These are phyloP conservation scores for Rotaria macrura DNA, from an alignment of 2,888 invertebrate genomes.

Conservation along the genomic window DNA sequence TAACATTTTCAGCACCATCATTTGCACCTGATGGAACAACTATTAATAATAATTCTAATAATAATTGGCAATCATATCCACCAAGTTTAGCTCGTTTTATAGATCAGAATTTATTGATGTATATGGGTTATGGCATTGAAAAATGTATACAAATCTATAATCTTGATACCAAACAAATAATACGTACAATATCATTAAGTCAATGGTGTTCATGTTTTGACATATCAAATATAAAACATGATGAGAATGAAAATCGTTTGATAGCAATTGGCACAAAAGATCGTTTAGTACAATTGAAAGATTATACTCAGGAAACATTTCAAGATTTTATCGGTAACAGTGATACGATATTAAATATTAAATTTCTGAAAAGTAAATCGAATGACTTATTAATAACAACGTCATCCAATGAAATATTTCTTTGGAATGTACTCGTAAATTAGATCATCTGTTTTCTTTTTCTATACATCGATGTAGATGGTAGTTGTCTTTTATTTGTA, in stretches of 20 bases:
- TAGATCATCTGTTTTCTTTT: too few species aligned
- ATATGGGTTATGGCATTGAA: conserved; percentile 24
- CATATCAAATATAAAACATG: too few species aligned
- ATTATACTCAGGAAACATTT: conserved; percentile 48
- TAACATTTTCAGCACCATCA: too few species aligned
- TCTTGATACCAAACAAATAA: too few species aligned
- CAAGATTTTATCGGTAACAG: conserved; percentile 48
- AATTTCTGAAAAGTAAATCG: conserved; percentile 43
- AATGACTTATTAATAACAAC: conserved; percentile 39
- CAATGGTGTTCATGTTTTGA: too few species aligned
- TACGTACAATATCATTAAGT: too few species aligned
- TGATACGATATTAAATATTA: conserved; percentile 41
- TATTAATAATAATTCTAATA: conserved; percentile 31
- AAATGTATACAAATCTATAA: conserved; percentile 28
- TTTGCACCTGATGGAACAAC: too few species aligned
- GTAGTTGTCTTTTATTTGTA: neutral
- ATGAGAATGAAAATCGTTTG: too few species aligned
- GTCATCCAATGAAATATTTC: conserved; percentile 42
- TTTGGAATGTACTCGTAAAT: too few species aligned
- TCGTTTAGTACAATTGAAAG: conserved; percentile 45
- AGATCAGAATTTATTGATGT: conserved; percentile 9
- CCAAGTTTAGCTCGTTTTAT: conserved; percentile 29
- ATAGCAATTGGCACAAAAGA: too few species aligned
- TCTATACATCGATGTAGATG: too few species aligned
- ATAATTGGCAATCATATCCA: conserved; percentile 10